A percentile compares a stretch with the other conserved stretches of the same genome.
phyloP scores from a whole-genome alignment of 2,797 vertebrate genomes.

The Anniella stebbinsi region DNA sequence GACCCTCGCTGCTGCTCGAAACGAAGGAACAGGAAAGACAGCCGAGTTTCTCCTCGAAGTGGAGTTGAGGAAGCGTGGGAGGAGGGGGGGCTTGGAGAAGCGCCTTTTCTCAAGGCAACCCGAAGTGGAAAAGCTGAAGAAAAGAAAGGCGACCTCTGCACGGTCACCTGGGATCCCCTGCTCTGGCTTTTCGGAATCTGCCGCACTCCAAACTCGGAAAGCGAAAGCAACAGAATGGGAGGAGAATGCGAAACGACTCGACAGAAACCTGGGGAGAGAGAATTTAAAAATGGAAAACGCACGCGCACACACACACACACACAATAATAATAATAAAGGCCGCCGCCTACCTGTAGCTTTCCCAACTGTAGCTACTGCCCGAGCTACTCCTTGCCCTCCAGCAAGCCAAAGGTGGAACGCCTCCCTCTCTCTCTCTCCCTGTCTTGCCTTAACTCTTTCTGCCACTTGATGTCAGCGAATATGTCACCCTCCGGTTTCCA shows the following conservation, averaged over 20 bases:
- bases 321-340: conserved; percentile 52
- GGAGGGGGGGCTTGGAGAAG: conserved; percentile 50
- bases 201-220: conserved; percentile 65
- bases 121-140: conserved; percentile 34
- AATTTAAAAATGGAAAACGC: not conserved
- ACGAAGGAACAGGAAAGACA: conserved; percentile 55
- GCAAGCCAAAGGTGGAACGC: conserved; percentile 7
- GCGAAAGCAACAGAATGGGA: conserved; percentile 45
- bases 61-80: conserved; percentile 64
- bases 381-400: conserved; percentile 37
- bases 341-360: conserved; percentile 75
- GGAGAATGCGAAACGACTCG: not conserved
- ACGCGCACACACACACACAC: not conserved
- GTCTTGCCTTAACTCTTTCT: not conserved
- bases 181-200: conserved; percentile 40
- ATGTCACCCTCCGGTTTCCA: not conserved
- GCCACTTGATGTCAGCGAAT: conserved; percentile 4
- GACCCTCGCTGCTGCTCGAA: conserved; percentile 11
- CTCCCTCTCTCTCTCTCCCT: too few relatives aligned
- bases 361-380: conserved; percentile 55
- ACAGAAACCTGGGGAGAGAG: not conserved
- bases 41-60: conserved; percentile 57
- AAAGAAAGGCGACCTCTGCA: conserved; percentile 52
- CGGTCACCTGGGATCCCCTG: conserved; percentile 77
- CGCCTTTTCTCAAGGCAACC: conserved; percentile 62